These are phyloP conservation scores for Phoenicopterus ruber DNA, from an alignment of 2,113 vertebrate genomes.

Conservation along the genomic window DNA sequence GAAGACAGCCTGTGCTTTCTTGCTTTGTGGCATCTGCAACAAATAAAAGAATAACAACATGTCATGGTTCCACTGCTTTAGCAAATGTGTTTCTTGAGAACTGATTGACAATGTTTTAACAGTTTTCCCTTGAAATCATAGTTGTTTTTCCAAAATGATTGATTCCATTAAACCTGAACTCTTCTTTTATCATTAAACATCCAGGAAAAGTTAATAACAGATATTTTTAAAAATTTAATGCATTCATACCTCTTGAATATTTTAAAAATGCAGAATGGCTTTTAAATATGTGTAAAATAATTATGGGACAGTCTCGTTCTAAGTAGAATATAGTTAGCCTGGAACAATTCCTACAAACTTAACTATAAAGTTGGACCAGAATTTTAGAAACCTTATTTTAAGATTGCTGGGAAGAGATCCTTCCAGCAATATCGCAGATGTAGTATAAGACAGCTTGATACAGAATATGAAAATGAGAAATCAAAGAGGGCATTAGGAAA, in stretches of 20 bases:
- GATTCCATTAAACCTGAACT: background rate
- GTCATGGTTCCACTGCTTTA: background rate
- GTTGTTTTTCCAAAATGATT: background rate
- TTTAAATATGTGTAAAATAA: background rate
- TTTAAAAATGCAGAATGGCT: background rate
- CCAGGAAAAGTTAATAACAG: background rate
- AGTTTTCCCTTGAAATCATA: background rate
- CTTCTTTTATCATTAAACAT: background rate
- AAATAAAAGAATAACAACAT: background rate
- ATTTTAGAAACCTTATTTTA: background rate
- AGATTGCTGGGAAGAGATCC: background rate
- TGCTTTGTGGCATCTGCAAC: background rate
- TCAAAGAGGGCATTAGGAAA: background rate
- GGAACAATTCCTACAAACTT: background rate
- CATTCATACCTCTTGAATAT: background rate
- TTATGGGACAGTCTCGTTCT: background rate
- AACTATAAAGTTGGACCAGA: background rate
- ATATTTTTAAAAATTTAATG: background rate
- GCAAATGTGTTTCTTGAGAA: background rate
- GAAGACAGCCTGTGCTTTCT: background rate
- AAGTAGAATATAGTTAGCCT: background rate
- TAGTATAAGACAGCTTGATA: background rate
- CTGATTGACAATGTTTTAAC: background rate
- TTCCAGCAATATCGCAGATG: background rate
- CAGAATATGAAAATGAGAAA: background rate